These are phyloP conservation scores for Donacobius atricapilla DNA, from an alignment of 2,113 vertebrate genomes.

Conservation along the genomic window DNA sequence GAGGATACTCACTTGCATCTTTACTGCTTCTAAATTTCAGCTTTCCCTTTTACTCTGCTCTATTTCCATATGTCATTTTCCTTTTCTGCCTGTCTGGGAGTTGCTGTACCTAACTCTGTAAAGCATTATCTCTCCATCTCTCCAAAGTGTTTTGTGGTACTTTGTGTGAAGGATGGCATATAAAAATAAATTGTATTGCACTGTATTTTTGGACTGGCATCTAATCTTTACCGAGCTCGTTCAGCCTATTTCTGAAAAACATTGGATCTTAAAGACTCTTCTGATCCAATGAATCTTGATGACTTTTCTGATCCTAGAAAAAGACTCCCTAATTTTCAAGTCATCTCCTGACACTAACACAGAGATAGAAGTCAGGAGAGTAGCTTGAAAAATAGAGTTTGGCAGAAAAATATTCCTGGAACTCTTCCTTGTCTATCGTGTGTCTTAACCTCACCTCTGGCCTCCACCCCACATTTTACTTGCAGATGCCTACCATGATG, in stretches of 20 bases:
- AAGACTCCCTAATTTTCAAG: slow-evolving; percentile 66
- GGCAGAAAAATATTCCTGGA: slow-evolving; percentile 15
- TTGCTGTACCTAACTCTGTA: slow-evolving; percentile 66
- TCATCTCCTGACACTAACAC: slow-evolving; percentile 60
- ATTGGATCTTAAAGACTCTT: slow-evolving; percentile 64
- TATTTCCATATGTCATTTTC: slow-evolving; percentile 71
- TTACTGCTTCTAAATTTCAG: slow-evolving; percentile 64
- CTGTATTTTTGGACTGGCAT: slow-evolving; percentile 70
- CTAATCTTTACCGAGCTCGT: slow-evolving; percentile 64
- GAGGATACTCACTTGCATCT: slow-evolving; percentile 55
- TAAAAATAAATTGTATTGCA: slow-evolving; percentile 73
- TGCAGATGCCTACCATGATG: slow-evolving; percentile 58
- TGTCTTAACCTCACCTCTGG: slow-evolving; percentile 28
- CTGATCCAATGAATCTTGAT: slow-evolving; percentile 70
- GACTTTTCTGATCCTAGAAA: slow-evolving; percentile 60
- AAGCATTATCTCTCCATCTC: slow-evolving; percentile 70
- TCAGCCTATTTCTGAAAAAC: slow-evolving; percentile 66
- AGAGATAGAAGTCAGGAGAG: slow-evolving; percentile 34
- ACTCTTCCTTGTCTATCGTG: background rate
- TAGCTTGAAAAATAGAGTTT: slow-evolving; percentile 43
- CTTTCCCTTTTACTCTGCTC: slow-evolving; percentile 43
- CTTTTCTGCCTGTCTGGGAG: slow-evolving; percentile 66
- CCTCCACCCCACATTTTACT: slow-evolving; percentile 48
- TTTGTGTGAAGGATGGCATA: slow-evolving; percentile 69
- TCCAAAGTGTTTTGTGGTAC: slow-evolving; percentile 72